phyloP scores from a whole-genome alignment of 1,140 invertebrate species.

The Mercenaria mercenaria region DNA sequence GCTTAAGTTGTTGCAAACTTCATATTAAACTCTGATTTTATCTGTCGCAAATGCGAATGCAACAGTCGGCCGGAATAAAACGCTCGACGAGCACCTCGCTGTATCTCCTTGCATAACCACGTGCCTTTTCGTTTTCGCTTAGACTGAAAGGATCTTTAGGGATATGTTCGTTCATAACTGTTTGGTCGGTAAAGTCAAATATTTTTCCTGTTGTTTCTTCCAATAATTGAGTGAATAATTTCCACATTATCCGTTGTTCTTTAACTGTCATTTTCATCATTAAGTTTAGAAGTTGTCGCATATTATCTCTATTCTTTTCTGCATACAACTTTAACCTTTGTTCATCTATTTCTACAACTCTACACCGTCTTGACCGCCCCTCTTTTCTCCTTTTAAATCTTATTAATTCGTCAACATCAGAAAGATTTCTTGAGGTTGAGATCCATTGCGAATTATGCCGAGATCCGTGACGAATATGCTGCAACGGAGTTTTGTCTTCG shows the following conservation, averaged over 20 bases:
- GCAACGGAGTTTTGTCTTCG: background rate
- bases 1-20: too few relatives aligned
- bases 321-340: background rate
- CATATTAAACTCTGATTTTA: too few relatives aligned
- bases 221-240: background rate
- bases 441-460: background rate
- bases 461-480: constrained; percentile 1
- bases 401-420: background rate
- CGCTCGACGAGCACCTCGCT: background rate
- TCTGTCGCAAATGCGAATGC: background rate
- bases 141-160: background rate
- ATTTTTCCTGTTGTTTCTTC: background rate
- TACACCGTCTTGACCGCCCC: background rate
- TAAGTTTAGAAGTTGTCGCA: background rate
- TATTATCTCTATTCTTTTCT: background rate
- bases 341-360: constrained; percentile 16
- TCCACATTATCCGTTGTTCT: background rate
- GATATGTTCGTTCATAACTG: background rate
- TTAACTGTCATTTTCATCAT: background rate
- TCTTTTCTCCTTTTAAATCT: background rate
- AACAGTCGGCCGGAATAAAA: background rate
- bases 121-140: background rate
- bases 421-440: background rate
- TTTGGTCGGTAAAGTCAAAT: constrained; percentile 1
- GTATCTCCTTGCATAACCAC: background rate